Evolutionary conservation across 2,888 invertebrate species (phyloP), one percentile per base, ranked within the genome.

Genomic region (Acrobasis consociella): DNA sequence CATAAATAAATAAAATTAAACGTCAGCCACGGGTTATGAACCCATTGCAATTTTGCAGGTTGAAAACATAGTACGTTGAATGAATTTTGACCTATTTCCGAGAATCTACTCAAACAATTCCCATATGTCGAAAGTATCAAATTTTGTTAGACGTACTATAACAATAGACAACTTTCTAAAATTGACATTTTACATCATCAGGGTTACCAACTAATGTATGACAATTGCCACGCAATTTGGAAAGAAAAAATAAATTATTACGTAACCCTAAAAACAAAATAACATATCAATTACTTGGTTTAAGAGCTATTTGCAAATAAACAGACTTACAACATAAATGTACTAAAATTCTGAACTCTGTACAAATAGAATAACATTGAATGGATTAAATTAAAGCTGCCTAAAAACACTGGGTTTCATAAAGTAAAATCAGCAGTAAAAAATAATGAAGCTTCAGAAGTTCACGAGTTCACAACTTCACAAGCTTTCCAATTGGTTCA

Each of bases 21-120:
- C 91, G 91, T 92, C 92, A 91, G 87, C 88, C 85, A 89, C 87
- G 91, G 91, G 90, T 89, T 91, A 88, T 75, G 89, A 88, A 91
- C 91, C 91, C 91, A 91, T 90, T 88, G 91, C 89, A 87, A 87
- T 85, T 71, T 87, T 88, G 83, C 86, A 86, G 82, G 86, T 90
- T 90, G 86, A 90, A 90, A 92, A 91, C 91, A 91, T 89, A 90
- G 84, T 75, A 64, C 9, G 76, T 78, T 63, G 52, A 71, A 76
- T 63, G 31, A 67, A 65, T 77, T 74, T 89, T 89, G 85, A 83
- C 85, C 75, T 68, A 70, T 72, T 39, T 72, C 62, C 66, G 66
- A 72, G 73, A 68, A 67, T 72, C 72, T 72, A 66, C 70, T 73
- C 67, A 66, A 70, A 68, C 67, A 65, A 77, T 76, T 72, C 71